A percentile compares a stretch with the other conserved stretches of the same genome.
These are phyloP conservation scores for Papilio helenus DNA, from an alignment of 1,140 invertebrate species.

Conservation along the genomic window DNA sequence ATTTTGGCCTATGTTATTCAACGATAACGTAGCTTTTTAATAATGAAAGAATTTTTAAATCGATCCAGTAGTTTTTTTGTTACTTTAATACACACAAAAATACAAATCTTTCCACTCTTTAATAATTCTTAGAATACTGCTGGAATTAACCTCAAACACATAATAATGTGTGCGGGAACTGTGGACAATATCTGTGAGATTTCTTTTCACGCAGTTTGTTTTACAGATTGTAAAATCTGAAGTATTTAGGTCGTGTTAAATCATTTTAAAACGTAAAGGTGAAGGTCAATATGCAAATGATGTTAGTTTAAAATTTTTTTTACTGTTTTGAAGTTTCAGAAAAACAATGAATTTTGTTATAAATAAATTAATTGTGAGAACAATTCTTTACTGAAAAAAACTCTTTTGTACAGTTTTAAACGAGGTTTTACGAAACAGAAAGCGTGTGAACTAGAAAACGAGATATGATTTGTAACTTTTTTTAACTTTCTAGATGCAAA, in stretches of 20 bases:
- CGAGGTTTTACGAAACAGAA: conserved; percentile 7
- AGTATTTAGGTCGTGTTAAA: background rate
- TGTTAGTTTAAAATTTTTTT: background rate
- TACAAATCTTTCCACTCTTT: too few relatives aligned
- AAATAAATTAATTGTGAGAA: conserved; percentile 1
- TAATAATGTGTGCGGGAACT: background rate
- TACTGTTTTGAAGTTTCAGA: background rate
- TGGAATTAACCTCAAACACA: background rate
- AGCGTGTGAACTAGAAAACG: conserved; percentile 14
- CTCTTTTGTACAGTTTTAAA: conserved; percentile 5
- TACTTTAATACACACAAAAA: too few relatives aligned
- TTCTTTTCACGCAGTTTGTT: background rate
- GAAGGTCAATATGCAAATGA: background rate
- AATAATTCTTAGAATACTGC: background rate
- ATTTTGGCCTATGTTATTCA: background rate
- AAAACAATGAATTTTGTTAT: background rate
- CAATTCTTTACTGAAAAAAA: too few relatives aligned
- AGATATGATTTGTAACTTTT: conserved; percentile 22
- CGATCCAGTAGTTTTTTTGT: too few relatives aligned
- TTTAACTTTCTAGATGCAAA: conserved; percentile 20
- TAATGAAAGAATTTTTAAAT: too few relatives aligned
- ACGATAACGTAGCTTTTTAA: too few relatives aligned
- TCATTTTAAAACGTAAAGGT: background rate
- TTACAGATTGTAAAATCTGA: background rate
- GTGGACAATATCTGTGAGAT: too few relatives aligned